phyloP scores from a whole-genome alignment of 2,888 invertebrate genomes.

The Apotomis capreana region DNA sequence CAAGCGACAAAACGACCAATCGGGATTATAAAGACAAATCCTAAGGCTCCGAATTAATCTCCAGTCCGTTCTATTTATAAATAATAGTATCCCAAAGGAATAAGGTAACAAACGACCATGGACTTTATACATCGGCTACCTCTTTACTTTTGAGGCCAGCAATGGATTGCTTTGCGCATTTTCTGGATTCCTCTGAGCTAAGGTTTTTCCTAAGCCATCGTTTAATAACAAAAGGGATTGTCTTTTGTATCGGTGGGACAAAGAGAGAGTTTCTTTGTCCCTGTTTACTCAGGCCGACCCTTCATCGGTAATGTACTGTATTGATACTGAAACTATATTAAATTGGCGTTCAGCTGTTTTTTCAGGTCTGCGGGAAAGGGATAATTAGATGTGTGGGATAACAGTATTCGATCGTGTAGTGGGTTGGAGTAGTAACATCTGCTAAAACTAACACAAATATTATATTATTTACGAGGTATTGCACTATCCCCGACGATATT shows the following conservation, averaged over 20 bases:
- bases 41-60: slow-evolving; percentile 7
- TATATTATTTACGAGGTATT: no score
- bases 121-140: background rate
- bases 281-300: slow-evolving; percentile 29
- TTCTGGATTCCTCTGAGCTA: slow-evolving; percentile 5
- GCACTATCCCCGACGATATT: no score
- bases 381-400: slow-evolving; percentile 8
- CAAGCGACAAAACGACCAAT: slow-evolving; percentile 12
- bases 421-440: no score
- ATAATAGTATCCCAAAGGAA: background rate
- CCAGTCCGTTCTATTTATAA: slow-evolving; percentile 13
- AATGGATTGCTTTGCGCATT: slow-evolving; percentile 7
- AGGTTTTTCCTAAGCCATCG: slow-evolving; percentile 18
- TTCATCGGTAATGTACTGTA: slow-evolving; percentile 21
- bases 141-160: background rate
- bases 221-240: slow-evolving; percentile 22
- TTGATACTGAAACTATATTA: slow-evolving; percentile 35
- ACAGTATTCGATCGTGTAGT: background rate
- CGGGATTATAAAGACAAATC: slow-evolving; percentile 21
- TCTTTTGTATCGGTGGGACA: slow-evolving; percentile 23
- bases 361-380: slow-evolving; percentile 5
- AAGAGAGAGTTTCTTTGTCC: slow-evolving; percentile 23
- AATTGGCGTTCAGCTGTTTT: slow-evolving; percentile 18
- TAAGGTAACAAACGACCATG: background rate
- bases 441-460: no score